Evolutionary conservation across 2,797 vertebrate genomes (phyloP), one percentile per base, ranked within the genome.

Genomic region (Danionella dracula): DNA sequence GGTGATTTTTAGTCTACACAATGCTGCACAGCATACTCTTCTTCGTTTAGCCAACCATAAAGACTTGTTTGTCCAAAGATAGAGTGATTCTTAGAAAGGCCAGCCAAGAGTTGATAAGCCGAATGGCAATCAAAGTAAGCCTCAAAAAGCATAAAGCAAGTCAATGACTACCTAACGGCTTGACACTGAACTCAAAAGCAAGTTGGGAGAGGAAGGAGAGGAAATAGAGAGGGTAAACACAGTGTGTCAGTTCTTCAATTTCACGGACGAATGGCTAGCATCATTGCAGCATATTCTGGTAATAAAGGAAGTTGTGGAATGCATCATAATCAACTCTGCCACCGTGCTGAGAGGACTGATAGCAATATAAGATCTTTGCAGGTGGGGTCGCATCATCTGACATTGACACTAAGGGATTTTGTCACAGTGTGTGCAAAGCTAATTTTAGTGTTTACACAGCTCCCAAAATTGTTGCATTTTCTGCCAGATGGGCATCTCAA

Each of bases 171-270:
- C 66, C 75, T 81, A 62, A 69, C 44, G 66, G 73, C 76, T 81
- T 81, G 76, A 80, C 82, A 82, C 77, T 82, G 76, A 86, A 84
- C 78, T 78, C 55, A 78, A 79, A 85, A 79, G 79, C 81, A 78
- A 50, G 11, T 54, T 53, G 38, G 15, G 41, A 72, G 54, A 62
- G 44, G 65, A 59, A 41, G 16, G 32, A 45, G 45, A n/a, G 83
- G 82, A 83, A 82, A 81, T 51, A 68, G 50, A 64, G 78, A 79
- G 84, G 74, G 82, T 85, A 86, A 87, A 87, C 80, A 84, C 76
- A 79, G 68, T 73, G 77, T 83, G 86, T 87, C 84, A 82, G 76
- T 87, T 86, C 84, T 89, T 88, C 87, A 90, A 91, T 91, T 90
- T 90, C 88, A 90, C 57, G 83, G 81, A 76, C 81, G 83, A 74